phyloP scores from a whole-genome alignment of 2,113 vertebrate species.

The Scatophagus argus region DNA sequence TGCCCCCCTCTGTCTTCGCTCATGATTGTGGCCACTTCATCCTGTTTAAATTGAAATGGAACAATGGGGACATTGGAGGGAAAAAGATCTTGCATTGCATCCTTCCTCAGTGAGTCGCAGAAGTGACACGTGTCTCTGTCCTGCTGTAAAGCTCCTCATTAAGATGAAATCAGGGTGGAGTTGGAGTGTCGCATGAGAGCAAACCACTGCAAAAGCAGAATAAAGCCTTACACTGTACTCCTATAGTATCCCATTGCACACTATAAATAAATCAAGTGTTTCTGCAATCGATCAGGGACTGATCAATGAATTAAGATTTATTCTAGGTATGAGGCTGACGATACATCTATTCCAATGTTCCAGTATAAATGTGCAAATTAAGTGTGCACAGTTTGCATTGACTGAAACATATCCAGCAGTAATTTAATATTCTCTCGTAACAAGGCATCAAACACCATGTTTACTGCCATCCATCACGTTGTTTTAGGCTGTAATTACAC shows the following conservation, averaged over 20 bases:
- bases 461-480: slow-evolving; percentile 3
- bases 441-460: slow-evolving; percentile 7
- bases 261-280: slow-evolving; percentile 17
- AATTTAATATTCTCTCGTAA: background rate
- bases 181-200: slow-evolving; percentile 9
- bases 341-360: background rate
- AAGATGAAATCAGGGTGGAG: slow-evolving; percentile 24
- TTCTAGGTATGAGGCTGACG: slow-evolving; percentile 13
- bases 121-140: slow-evolving; percentile 21
- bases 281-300: slow-evolving; percentile 2
- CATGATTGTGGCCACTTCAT: background rate
- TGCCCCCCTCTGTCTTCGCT: background rate
- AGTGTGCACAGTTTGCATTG: background rate
- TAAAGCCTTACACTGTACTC: slow-evolving; percentile 3
- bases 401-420: background rate
- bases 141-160: slow-evolving; percentile 25
- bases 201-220: background rate
- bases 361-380: slow-evolving; percentile 13
- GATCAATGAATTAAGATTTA: slow-evolving; percentile 24
- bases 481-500: background rate
- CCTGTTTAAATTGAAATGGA: slow-evolving; percentile 37
- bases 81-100: background rate
- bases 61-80: background rate
- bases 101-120: slow-evolving; percentile 1
- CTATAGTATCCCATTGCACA: background rate